phyloP scores from a whole-genome alignment of 2,113 vertebrate species.

The Apteryx mantelli region DNA sequence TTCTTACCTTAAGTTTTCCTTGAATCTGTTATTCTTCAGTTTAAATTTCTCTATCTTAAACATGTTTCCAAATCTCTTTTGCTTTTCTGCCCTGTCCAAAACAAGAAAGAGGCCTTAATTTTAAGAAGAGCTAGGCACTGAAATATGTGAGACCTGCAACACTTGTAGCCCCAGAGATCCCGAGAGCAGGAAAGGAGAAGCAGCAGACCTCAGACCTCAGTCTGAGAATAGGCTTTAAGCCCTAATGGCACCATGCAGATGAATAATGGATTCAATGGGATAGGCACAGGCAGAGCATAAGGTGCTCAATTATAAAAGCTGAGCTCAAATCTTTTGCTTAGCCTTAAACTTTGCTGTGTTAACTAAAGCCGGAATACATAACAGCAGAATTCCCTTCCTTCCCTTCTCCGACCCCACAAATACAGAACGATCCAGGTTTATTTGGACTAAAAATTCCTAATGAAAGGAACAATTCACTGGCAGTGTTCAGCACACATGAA shows the following conservation, averaged over 20 bases:
- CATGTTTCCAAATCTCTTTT: conserved; percentile 66
- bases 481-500: neutral
- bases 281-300: neutral
- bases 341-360: neutral
- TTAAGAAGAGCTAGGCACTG: neutral
- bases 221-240: neutral
- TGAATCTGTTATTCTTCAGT: conserved; percentile 63
- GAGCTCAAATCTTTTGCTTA: neutral
- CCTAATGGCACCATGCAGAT: neutral
- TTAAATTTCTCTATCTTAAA: conserved; percentile 77
- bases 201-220: neutral
- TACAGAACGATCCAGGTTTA: neutral
- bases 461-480: neutral
- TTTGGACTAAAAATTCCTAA: neutral
- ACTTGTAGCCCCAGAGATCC: neutral
- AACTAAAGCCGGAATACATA: neutral
- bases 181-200: neutral
- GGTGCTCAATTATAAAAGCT: neutral
- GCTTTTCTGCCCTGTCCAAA: conserved; percentile 61
- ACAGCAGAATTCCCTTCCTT: neutral
- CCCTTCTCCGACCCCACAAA: neutral
- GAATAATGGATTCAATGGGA: neutral
- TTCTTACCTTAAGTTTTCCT: conserved; percentile 73
- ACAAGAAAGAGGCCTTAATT: conserved; percentile 2
- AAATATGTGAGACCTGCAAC: neutral